These are phyloP conservation scores for Enhydra lutris DNA, from an alignment of 2,113 vertebrate genomes.

Conservation along the genomic window DNA sequence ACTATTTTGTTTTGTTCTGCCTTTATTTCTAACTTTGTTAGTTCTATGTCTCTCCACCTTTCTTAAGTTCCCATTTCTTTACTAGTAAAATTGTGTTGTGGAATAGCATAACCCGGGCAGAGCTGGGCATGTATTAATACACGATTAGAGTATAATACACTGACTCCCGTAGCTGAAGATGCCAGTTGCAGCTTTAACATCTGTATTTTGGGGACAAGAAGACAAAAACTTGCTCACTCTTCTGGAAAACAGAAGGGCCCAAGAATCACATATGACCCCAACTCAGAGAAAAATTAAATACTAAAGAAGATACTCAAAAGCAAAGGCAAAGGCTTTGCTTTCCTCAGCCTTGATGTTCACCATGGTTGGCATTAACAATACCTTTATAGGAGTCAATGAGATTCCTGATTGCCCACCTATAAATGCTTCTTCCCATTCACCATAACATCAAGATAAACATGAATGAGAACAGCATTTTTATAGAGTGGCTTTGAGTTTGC, in stretches of 20 bases:
- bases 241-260: accelerated
- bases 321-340: neutral
- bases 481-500: neutral
- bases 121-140: neutral
- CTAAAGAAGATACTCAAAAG: neutral
- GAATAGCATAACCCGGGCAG: neutral
- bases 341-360: neutral
- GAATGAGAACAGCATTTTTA: neutral
- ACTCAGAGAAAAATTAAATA: neutral
- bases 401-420: neutral
- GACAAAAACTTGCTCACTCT: accelerated
- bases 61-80: neutral
- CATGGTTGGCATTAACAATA: too few relatives aligned
- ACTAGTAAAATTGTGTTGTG: neutral
- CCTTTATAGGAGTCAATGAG: neutral
- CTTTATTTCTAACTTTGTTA: neutral
- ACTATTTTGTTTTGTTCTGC: neutral
- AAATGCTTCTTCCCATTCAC: neutral
- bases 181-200: neutral
- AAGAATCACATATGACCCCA: neutral
- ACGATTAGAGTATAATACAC: neutral
- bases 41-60: neutral
- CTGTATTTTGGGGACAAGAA: neutral
- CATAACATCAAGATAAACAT: neutral
- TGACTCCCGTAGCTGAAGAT: neutral